Evolutionary conservation across 2,113 vertebrate species (phyloP).

Genomic region (Syngnathus floridae): DNA sequence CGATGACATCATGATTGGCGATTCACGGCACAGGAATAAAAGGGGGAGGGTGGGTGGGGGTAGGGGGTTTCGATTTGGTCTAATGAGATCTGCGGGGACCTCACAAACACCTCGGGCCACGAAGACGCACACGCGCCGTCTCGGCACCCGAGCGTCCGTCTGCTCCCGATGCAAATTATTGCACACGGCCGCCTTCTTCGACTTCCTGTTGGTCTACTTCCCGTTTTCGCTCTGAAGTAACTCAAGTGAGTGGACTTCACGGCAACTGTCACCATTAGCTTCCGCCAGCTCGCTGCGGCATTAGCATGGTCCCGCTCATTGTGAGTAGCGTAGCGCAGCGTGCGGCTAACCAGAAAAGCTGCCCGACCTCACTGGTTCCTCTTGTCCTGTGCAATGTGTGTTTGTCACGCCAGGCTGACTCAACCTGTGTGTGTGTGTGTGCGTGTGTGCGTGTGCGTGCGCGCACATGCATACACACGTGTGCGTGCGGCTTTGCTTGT

Average conservation of each 20-base stretch:
- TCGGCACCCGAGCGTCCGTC: constrained; percentile 7
- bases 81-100: constrained; percentile 92
- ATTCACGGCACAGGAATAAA: constrained; percentile 76
- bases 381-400: constrained; percentile 68
- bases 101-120: constrained; percentile 81
- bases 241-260: no score
- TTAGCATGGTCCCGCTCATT: background rate
- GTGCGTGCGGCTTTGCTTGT: constrained; percentile 52
- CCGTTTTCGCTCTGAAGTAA: background rate
- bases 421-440: constrained; percentile 39
- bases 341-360: constrained; percentile 26
- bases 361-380: constrained; percentile 59
- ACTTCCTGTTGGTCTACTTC: background rate
- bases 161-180: constrained; percentile 3
- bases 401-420: constrained; percentile 63
- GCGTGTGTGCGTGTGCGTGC: constrained; percentile 3
- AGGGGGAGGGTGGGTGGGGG: background rate
- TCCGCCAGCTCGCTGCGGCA: background rate
- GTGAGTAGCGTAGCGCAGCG: background rate
- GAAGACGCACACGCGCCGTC: constrained; percentile 30
- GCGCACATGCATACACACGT: no score
- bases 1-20: constrained; percentile 88
- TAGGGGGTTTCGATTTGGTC: constrained; percentile 68
- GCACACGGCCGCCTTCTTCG: background rate
- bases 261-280: background rate